Percentiles rank a stretch among this genome's conserved stretches.
phyloP scores from a whole-genome alignment of 2,113 vertebrate species.

The Aspiorhynchus laticeps region DNA sequence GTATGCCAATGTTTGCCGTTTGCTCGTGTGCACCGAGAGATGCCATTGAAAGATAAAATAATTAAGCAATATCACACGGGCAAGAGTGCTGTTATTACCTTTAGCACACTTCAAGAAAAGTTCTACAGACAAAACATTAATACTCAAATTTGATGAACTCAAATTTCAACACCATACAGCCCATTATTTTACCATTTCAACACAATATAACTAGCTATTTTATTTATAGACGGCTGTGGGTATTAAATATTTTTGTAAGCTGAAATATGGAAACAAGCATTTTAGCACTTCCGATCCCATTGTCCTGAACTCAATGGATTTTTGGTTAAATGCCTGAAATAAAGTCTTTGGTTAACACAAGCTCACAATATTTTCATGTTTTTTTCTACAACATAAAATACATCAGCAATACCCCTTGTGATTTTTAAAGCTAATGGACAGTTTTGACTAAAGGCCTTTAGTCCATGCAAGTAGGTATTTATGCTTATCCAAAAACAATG shows the following conservation, averaged over 20 bases:
- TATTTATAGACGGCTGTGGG: background rate
- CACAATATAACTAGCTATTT: background rate
- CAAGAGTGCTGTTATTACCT: too few species aligned
- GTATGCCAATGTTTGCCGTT: conserved; percentile 41
- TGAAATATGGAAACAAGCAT: background rate
- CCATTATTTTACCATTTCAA: background rate
- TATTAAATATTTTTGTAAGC: background rate
- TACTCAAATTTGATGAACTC: too few species aligned
- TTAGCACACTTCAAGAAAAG: too few species aligned
- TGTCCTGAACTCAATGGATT: background rate
- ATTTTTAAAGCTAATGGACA: background rate
- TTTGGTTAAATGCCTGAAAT: background rate
- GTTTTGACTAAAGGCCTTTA: background rate
- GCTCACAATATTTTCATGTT: too few species aligned
- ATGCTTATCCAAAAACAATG: background rate
- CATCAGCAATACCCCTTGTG: too few species aligned
- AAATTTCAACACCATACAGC: background rate
- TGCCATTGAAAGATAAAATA: conserved; percentile 31
- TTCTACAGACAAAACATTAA: too few species aligned
- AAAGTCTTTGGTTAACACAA: background rate
- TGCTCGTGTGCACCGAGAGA: conserved; percentile 4
- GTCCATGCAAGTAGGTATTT: background rate
- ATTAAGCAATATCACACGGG: background rate
- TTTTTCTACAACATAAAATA: too few species aligned
- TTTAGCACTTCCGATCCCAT: background rate